Conservation (phyloP, 2,797 vertebrate species). For the Clangula hyemalis region DNA sequence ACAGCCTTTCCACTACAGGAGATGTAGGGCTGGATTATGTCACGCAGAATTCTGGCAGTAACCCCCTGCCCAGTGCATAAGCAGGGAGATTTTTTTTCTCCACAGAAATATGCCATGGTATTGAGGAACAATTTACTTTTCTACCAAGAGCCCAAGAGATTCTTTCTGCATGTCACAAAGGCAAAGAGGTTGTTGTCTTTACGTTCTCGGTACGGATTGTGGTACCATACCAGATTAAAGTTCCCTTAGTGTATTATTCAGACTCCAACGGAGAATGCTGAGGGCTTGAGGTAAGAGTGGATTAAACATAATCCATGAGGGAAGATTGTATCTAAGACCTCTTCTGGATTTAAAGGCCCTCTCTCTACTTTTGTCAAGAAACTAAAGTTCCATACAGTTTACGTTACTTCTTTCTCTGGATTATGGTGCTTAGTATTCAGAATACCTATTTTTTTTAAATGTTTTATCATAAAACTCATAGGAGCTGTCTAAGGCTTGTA, state of each 20-base stretch:
- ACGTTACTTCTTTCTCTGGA: not conserved
- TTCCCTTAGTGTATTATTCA: not conserved
- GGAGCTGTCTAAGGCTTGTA: not conserved
- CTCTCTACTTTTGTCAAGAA: not conserved
- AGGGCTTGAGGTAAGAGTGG: not conserved
- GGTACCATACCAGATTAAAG: not conserved
- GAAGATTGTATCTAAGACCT: not conserved
- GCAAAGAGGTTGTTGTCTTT: not conserved
- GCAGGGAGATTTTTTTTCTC: not conserved
- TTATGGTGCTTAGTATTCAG: not conserved
- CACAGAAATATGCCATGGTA: not conserved
- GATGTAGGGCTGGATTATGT: not conserved
- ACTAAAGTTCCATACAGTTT: not conserved
- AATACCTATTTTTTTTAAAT: not conserved
- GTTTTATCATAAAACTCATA: not conserved
- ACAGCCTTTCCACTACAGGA: not conserved
- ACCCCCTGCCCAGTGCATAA: not conserved
- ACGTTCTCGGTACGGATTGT: not conserved
- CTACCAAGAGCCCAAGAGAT: not conserved
- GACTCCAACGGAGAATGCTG: not conserved
- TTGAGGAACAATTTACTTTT: not conserved
- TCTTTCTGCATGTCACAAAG: not conserved
- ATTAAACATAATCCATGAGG: not conserved
- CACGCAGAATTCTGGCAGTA: not conserved
- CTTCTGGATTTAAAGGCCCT: not conserved